Percentiles rank a stretch among this genome's conserved stretches.
Conservation (phyloP, 2,797 vertebrate genomes). For the Heteromormyrus szaboi region DNA sequence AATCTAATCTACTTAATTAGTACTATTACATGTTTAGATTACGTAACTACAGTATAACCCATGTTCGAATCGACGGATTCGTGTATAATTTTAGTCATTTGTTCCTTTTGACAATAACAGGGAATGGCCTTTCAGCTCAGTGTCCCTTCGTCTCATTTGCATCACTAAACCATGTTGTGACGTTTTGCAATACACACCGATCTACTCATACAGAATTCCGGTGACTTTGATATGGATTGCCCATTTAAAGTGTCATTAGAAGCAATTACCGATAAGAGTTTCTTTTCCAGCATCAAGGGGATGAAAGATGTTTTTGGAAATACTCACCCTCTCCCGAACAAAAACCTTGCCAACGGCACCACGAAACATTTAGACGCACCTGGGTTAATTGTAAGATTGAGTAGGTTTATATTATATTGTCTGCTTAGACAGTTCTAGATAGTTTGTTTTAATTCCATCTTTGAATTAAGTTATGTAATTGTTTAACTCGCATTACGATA, state of each 20-base stretch:
- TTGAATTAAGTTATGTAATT: neutral
- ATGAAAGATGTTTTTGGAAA: neutral
- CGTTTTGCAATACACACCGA: conserved; percentile 29
- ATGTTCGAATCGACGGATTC: neutral
- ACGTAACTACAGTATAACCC: neutral
- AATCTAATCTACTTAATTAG: neutral
- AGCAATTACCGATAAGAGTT: neutral
- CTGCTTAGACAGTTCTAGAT: neutral
- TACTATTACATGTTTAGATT: neutral
- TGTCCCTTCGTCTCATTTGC: conserved; percentile 19
- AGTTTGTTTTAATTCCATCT: neutral
- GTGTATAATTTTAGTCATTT: neutral
- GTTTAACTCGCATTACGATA: neutral
- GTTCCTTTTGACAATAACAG: neutral
- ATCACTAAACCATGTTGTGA: conserved; percentile 25
- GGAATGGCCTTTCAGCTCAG: neutral
- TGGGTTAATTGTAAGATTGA: neutral
- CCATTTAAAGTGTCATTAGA: conserved; percentile 27
- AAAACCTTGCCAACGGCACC: neutral
- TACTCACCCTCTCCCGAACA: neutral
- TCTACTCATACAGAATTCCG: conserved; percentile 8
- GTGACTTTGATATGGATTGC: conserved; percentile 22
- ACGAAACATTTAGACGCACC: neutral
- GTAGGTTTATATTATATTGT: neutral
- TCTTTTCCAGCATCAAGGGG: neutral